Percentiles rank a stretch among this genome's conserved stretches.
These are phyloP conservation scores for Oedothorax gibbosus DNA, from an alignment of 1,140 invertebrate genomes.

Conservation along the genomic window DNA sequence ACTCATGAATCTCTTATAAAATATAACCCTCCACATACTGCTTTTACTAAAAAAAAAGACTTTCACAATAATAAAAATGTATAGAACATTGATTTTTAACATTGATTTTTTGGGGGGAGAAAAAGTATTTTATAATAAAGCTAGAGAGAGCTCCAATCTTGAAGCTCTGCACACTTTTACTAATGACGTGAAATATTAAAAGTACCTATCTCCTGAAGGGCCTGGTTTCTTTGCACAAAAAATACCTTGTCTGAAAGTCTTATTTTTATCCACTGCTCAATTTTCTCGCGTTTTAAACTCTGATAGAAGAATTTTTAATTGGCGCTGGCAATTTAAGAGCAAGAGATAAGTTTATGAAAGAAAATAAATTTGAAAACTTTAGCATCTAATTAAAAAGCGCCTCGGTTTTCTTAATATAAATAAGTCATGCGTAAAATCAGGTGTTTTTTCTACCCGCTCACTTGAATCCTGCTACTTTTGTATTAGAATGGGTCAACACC, in stretches of 20 bases:
- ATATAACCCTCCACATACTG: no score
- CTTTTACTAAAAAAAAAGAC: no score
- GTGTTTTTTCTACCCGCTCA: constrained; percentile 7
- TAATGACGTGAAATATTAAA: background rate
- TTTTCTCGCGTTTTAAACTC: constrained; percentile 28
- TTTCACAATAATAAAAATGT: no score
- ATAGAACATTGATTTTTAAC: no score
- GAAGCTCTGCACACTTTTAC: constrained; percentile 8
- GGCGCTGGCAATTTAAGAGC: background rate
- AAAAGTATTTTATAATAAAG: no score
- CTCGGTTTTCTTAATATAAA: constrained; percentile 29
- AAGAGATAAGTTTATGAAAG: background rate
- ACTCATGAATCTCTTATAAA: no score
- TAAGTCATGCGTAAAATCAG: constrained; percentile 46
- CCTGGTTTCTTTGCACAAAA: background rate
- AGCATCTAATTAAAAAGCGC: constrained; percentile 39
- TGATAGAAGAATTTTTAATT: constrained; percentile 38
- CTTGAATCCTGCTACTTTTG: constrained; percentile 11
- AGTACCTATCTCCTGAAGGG: no score
- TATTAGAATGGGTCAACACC: constrained; percentile 39
- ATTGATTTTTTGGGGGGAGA: no score
- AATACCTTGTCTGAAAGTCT: constrained; percentile 12
- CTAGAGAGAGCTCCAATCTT: background rate
- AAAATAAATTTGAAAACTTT: constrained; percentile 6
- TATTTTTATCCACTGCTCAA: constrained; percentile 5